Conservation (phyloP, 1,140 invertebrate species). For the Hormaphis cornu region DNA sequence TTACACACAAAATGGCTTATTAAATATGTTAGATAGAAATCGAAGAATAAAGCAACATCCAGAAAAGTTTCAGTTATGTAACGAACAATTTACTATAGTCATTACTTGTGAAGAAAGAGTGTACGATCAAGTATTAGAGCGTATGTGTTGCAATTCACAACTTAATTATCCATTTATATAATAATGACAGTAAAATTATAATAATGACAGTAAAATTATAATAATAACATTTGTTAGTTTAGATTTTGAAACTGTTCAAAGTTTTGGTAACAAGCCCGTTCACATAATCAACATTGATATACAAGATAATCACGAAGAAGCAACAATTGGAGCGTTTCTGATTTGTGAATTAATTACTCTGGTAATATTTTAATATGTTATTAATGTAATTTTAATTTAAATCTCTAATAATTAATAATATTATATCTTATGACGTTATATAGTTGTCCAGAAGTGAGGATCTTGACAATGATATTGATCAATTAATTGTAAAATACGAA, state of each 20-base stretch:
- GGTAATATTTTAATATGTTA: constrained; percentile 51
- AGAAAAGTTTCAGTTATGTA: constrained; percentile 84
- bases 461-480: constrained; percentile 96
- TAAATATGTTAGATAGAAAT: constrained; percentile 98
- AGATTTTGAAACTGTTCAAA: constrained; percentile 44
- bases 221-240: background rate
- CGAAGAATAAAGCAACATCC: constrained; percentile 87
- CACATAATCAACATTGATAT: constrained; percentile 99
- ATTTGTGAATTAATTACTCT: constrained; percentile 89
- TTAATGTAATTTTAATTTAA: background rate
- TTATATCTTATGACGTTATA: constrained; percentile 16
- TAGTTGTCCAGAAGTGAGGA: constrained; percentile 84
- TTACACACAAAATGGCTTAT: constrained; percentile 96
- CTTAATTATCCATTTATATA: background rate
- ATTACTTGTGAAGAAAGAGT: constrained; percentile 97
- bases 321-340: constrained; percentile 97
- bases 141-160: constrained; percentile 45
- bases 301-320: constrained; percentile 99
- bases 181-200: background rate
- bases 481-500: constrained; percentile 92
- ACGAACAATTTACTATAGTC: constrained; percentile 91
- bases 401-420: background rate
- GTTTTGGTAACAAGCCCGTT: constrained; percentile 69
- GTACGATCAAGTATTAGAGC: constrained; percentile 77
- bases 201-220: background rate